Conservation (phyloP, 1,140 invertebrate genomes). For the Aphis gossypii region DNA sequence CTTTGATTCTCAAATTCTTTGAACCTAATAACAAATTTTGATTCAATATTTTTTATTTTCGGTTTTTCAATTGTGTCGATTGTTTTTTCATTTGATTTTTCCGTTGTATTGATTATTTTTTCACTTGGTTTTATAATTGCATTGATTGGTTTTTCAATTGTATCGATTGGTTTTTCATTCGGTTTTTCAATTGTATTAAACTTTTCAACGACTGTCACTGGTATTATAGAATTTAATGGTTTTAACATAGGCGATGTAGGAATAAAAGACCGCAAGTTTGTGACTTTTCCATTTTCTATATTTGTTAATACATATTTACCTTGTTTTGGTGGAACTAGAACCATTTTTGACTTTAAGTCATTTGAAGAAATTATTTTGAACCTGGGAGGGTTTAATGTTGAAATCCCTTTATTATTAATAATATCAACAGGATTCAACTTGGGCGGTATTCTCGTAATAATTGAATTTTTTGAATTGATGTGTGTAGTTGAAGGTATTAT, state of each 20-base stretch:
- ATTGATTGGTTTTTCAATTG: too few species aligned
- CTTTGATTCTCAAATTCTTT: background rate
- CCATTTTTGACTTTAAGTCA: background rate
- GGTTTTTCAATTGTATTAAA: background rate
- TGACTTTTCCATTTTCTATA: background rate
- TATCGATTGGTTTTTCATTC: background rate
- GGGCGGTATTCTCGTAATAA: background rate
- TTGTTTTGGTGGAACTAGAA: background rate
- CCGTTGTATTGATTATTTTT: too few species aligned
- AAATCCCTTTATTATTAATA: background rate
- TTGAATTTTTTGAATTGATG: background rate
- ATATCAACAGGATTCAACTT: background rate
- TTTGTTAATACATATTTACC: conserved; percentile 2
- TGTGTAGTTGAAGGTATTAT: background rate
- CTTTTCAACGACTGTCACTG: background rate
- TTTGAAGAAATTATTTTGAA: background rate
- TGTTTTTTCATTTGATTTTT: too few species aligned
- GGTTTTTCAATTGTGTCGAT: background rate
- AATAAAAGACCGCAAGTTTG: background rate
- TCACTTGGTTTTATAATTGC: too few species aligned
- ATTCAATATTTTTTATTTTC: background rate
- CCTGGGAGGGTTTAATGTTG: background rate
- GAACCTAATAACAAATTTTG: background rate
- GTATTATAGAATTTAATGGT: background rate
- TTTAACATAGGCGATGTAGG: background rate